These are phyloP conservation scores for Anolis sagrei DNA, from an alignment of 2,113 vertebrate species.

Conservation along the genomic window DNA sequence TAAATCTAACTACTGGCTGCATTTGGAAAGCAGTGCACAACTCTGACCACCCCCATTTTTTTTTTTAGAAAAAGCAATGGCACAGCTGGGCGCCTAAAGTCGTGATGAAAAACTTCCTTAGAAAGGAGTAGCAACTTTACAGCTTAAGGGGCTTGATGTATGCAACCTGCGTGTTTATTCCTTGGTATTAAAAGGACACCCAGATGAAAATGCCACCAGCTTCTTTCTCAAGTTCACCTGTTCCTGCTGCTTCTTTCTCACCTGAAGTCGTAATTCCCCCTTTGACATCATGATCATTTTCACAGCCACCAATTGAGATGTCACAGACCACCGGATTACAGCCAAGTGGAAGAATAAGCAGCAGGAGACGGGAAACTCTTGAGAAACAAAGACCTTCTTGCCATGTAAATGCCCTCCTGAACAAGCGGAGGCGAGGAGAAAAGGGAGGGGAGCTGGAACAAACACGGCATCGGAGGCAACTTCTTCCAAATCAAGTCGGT, in stretches of 20 bases:
- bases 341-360: slow-evolving; percentile 65
- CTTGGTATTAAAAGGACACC: slow-evolving; percentile 45
- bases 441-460: slow-evolving; percentile 50
- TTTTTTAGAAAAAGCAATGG: neutral
- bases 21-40: neutral
- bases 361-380: slow-evolving; percentile 67
- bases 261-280: slow-evolving; percentile 69
- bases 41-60: neutral
- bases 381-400: slow-evolving; percentile 67
- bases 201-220: slow-evolving; percentile 50
- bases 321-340: slow-evolving; percentile 63
- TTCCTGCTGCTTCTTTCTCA: slow-evolving; percentile 70
- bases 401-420: slow-evolving; percentile 70
- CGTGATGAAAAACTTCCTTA: neutral
- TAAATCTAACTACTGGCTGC: neutral
- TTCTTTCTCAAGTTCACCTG: slow-evolving; percentile 58
- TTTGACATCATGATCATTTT: slow-evolving; percentile 73
- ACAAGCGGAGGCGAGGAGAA: slow-evolving; percentile 54
- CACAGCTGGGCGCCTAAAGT: neutral
- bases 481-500: slow-evolving; percentile 53
- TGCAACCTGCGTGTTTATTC: neutral
- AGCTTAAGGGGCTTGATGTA: slow-evolving; percentile 43
- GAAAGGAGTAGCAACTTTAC: neutral
- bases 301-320: slow-evolving; percentile 68
- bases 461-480: slow-evolving; percentile 42